A percentile compares a stretch with the other conserved stretches of the same genome.
phyloP scores from a whole-genome alignment of 2,797 vertebrate genomes.

The Peromyscus melanophrys region DNA sequence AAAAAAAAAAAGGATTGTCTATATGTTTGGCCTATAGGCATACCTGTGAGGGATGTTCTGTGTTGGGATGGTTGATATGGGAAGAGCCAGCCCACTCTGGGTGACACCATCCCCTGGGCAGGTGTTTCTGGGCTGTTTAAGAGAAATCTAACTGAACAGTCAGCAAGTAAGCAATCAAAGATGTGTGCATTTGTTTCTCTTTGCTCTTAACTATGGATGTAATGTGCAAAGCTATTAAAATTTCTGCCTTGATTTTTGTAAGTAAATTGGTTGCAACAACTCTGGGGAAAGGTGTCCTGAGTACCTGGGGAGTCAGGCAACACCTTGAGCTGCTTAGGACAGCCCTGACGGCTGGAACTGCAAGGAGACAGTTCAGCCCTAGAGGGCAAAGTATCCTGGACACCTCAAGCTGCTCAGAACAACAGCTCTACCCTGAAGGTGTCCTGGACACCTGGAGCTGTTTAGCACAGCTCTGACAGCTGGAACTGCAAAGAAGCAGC shows the following conservation, averaged over 20 bases:
- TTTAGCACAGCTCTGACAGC: too few species aligned
- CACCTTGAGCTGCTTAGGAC: too few species aligned
- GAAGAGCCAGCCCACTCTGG: not conserved
- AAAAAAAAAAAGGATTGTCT: not conserved
- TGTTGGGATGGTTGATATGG: not conserved
- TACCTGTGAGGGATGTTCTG: not conserved
- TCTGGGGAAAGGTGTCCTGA: too few species aligned
- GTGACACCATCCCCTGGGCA: not conserved
- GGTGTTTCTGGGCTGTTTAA: not conserved
- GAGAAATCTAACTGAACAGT: not conserved
- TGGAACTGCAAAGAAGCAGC: too few species aligned
- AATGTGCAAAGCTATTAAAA: not conserved
- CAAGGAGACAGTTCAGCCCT: too few species aligned
- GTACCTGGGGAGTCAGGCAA: too few species aligned
- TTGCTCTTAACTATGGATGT: not conserved
- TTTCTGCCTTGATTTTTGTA: not conserved
- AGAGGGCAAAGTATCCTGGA: too few species aligned
- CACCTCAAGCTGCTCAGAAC: too few species aligned
- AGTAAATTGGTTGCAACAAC: too few species aligned
- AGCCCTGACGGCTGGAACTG: too few species aligned
- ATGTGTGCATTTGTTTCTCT: not conserved
- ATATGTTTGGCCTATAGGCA: not conserved
- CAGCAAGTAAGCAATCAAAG: not conserved
- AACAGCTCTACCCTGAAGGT: too few species aligned
- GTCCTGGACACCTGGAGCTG: too few species aligned